Evolutionary conservation across 1,140 invertebrate genomes (phyloP), one percentile per base, ranked within the genome.

Genomic region (Orius laevigatus): DNA sequence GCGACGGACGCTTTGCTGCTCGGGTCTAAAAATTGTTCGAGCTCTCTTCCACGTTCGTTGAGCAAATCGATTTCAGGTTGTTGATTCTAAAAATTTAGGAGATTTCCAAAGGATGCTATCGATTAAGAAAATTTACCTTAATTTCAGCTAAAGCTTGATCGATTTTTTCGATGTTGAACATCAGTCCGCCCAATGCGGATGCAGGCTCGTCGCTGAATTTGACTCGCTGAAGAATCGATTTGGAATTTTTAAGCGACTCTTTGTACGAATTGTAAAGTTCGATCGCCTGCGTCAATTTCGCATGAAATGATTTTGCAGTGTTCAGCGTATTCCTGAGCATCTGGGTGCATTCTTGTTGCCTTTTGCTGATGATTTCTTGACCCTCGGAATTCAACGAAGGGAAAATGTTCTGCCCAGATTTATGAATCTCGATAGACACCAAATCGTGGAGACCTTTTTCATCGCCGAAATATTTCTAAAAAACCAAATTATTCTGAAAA

Each of bases 351-450:
- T 82, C 73, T 41, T 84, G 77, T 50, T 85, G 77, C 56, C 87
- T 81, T 1, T 75, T 72, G 9, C 78, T 81, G 2, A 89, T 59
- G 53, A 84, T 80, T 51, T 89, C 83, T 57, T 89, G 84, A 58
- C 88, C 83, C 4, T 75, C 71, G 33, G 74, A 70, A 14, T 74
- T 78, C 10, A 90, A 63, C 0, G 84, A 88, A 1, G 84, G 81
- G 79, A 83, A 86, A 38, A 91, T 88, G 58, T 84, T 81, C 57
- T 90, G 82, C 2, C 82, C 81, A 8, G 79, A 74, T 48, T 85
- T 79, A 58, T 87, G 82, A 54, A 89, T 82, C 48, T 78, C 74
- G 50, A 85, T 79, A 1, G 81, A 78, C 1, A 89, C 78, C 40
- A 88, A 64, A 58, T 87, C 83, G 16, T 79, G 75, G 55, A 87